phyloP scores from a whole-genome alignment of 2,888 invertebrate species.

The Brachypalpus laphriformis region DNA sequence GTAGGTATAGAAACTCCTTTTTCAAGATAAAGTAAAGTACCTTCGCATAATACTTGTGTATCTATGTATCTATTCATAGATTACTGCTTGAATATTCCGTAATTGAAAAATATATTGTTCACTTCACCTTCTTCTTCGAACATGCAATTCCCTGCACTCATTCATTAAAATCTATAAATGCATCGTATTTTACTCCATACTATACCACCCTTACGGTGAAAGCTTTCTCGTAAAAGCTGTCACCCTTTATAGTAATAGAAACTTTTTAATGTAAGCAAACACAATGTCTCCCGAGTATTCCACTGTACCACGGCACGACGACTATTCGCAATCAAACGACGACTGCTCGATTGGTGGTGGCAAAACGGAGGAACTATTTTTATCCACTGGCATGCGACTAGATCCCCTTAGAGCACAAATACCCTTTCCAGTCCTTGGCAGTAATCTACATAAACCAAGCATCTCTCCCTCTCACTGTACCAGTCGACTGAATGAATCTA shows the following conservation, averaged over 20 bases:
- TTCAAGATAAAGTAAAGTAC: too few species aligned
- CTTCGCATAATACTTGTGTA: background rate
- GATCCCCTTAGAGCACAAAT: background rate
- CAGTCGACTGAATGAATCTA: constrained; percentile 57
- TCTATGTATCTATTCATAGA: background rate
- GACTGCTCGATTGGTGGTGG: background rate
- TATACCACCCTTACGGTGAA: constrained; percentile 31
- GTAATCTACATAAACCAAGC: constrained; percentile 57
- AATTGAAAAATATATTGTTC: constrained; percentile 27
- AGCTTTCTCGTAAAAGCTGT: constrained; percentile 71
- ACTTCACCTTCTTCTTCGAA: background rate
- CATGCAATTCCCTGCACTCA: constrained; percentile 12
- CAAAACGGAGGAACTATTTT: constrained; percentile 49
- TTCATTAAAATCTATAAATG: constrained; percentile 55
- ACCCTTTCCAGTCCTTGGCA: constrained; percentile 41
- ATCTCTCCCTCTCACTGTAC: background rate
- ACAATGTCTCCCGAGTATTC: background rate
- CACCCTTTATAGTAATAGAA: constrained; percentile 27
- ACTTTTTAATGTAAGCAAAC: constrained; percentile 37
- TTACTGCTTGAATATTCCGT: background rate
- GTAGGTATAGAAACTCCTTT: too few species aligned
- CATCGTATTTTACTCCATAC: constrained; percentile 27
- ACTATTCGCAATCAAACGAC: constrained; percentile 23
- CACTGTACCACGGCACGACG: background rate
- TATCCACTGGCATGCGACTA: constrained; percentile 35